Base-by-base conservation (phyloP, 1,140 invertebrate genomes). In the Drosophila busckii region DNA sequence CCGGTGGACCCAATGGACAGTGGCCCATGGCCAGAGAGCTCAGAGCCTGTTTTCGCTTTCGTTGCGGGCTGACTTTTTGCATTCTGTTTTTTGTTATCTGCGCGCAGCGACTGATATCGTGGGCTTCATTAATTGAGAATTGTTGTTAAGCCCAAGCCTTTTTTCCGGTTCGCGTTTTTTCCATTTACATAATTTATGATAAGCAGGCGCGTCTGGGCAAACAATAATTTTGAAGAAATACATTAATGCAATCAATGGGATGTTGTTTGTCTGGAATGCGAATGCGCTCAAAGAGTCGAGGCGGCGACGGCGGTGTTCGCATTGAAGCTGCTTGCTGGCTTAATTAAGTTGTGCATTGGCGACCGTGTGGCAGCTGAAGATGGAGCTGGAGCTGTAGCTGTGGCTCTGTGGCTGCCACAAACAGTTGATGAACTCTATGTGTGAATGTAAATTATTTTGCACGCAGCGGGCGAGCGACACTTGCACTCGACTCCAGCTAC, bases 161-260 rank as follows among this genome's bases (percentile, higher is more conserved):
- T 78, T 84, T 84, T 84, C 78, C 61, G 80, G 65, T 82, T 83
- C 61, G 69, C 75, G 75, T 82, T 83, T 80, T n/a, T 83, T 84
- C 80, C 80, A 84, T 84, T 84, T 84, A 84, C 80, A 84, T 84
- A 84, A 84, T 84, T 84, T 84, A 84, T 84, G 80, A 84, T 84
- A 84, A 84, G 80, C 80, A 84, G 80, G 69, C 75, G 76, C 76
- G 76, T 68, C 69, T 84, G 80, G 65, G 80, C 80, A 78, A 84
- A 84, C 80, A 84, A 84, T 84, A 84, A 84, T 84, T 84, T 83
- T 84, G 80, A 84, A 84, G 78, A 78, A 84, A 78, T 84, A 84
- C 78, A 84, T 84, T 84, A 84, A 84, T 84, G 80, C 65, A 84
- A 84, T 84, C 71, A 82, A 82, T 83, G 70, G 56, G 65, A 69